Conservation (phyloP, 2,113 vertebrate genomes). For the Petaurus breviceps region DNA sequence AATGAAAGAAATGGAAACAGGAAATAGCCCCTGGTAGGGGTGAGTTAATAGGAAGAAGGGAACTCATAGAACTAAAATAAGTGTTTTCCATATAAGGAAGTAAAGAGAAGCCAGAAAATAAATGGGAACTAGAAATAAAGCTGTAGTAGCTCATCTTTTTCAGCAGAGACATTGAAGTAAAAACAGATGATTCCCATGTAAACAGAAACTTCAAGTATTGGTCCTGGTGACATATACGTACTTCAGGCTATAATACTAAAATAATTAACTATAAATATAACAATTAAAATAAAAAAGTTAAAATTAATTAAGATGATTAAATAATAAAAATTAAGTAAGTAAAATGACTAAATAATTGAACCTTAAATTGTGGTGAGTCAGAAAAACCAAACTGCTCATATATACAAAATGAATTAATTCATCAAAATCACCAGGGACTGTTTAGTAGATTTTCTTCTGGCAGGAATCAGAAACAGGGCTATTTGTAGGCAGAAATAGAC, state of each 20-base stretch:
- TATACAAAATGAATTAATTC: background rate
- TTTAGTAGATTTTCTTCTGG: background rate
- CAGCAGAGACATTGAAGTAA: background rate
- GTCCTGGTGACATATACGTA: background rate
- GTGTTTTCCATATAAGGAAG: background rate
- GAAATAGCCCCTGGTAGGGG: background rate
- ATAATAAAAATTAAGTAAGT: too few species aligned
- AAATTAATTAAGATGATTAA: too few species aligned
- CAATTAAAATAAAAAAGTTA: too few species aligned
- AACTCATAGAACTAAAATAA: background rate
- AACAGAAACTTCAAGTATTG: conserved; percentile 2
- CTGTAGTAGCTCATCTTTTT: conserved; percentile 11
- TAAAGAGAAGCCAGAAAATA: background rate
- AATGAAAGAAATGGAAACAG: background rate
- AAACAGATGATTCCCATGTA: conserved; percentile 22
- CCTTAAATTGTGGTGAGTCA: background rate
- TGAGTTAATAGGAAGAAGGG: background rate
- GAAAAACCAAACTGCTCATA: background rate
- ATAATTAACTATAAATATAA: background rate
- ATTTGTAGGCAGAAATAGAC: background rate
- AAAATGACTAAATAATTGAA: background rate
- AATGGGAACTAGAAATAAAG: background rate
- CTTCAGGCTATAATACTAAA: background rate
- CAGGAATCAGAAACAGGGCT: background rate
- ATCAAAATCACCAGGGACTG: background rate